phyloP scores from a whole-genome alignment of 23 tunicate genomes.

The Oikopleura vanhoeffeni region DNA sequence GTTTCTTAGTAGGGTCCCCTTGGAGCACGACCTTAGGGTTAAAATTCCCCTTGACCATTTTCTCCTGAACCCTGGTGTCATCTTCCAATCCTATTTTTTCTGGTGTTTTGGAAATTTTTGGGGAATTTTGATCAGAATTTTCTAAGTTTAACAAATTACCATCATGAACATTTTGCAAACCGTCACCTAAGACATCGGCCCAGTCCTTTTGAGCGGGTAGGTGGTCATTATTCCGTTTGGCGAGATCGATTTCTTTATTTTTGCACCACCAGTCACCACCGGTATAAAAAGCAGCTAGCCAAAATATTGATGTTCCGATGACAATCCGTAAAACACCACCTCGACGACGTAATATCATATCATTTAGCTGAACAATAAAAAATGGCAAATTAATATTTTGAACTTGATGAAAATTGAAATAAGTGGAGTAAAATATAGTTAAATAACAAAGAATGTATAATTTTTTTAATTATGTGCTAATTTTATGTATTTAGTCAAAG shows the following conservation, averaged over 20 bases:
- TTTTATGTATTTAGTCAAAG: too few relatives aligned
- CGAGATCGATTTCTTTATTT: background rate
- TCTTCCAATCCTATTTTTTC: too few relatives aligned
- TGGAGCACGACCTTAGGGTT: slow-evolving; percentile 5
- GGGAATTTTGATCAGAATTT: too few relatives aligned
- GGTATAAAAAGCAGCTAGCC: background rate
- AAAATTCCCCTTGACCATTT: slow-evolving; percentile 1
- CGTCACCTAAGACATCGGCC: background rate
- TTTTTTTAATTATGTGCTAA: too few relatives aligned
- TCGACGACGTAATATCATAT: slow-evolving; percentile 1
- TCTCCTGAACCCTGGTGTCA: too few relatives aligned
- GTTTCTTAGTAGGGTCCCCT: background rate
- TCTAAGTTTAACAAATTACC: too few relatives aligned
- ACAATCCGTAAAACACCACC: background rate
- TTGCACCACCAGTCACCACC: background rate
- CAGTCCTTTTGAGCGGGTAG: background rate
- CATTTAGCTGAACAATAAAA: background rate
- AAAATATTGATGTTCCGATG: background rate
- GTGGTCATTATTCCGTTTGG: background rate
- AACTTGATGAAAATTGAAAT: too few relatives aligned
- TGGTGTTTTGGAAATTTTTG: too few relatives aligned
- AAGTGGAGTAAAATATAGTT: too few relatives aligned
- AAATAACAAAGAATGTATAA: too few relatives aligned
- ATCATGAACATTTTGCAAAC: background rate
- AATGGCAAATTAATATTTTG: background rate